Base-by-base conservation (phyloP, 2,113 vertebrate genomes). In the Bambusicola thoracicus region DNA sequence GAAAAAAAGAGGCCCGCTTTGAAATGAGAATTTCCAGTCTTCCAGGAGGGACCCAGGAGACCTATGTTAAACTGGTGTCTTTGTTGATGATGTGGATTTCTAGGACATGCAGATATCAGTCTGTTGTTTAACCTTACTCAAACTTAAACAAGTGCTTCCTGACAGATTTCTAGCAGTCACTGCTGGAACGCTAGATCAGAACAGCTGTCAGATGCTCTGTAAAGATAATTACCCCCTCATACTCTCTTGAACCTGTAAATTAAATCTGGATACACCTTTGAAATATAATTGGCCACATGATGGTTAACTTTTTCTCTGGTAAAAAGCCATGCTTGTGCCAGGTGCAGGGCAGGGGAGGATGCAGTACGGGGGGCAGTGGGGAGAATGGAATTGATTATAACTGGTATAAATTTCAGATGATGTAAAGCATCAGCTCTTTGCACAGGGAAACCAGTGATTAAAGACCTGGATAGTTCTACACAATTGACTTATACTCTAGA, bases 401-500 rank as follows among this genome's bases (percentile, higher is more conserved):
- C 67, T 74, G 72, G 81, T 89, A 61, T 89, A 91, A 95, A 94
- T 95, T 91, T 94, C 90, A 80, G 87, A 91, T 85, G 63, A 81
- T 92, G 70, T 88, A 78, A 91, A 96, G 63, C 66, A 89, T 73
- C 87, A 89, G 79, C 73, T 83, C 56, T 95, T 92, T 94, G 70
- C 63, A 53, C 73, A 85, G 77, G 51, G 69, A 87, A 92, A 93
- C 73, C 68, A 83, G 84, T 93, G 91, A 97, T 96, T 95, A 92
- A 97, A 95, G 95, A 92, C 90, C 74, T 95, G 91, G 87, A 72
- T 93, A 95, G 93, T 96, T 95, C 92, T 95, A 83, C 82, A 67
- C 94, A 96, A 96, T 96, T 96, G 92, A 94, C 94, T 96, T 89
- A 80, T 68, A 91, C 92, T 96, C 93, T 87, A 62, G 93, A 92